These are phyloP conservation scores for Mobula birostris DNA, from an alignment of 2,113 vertebrate genomes.

Conservation along the genomic window DNA sequence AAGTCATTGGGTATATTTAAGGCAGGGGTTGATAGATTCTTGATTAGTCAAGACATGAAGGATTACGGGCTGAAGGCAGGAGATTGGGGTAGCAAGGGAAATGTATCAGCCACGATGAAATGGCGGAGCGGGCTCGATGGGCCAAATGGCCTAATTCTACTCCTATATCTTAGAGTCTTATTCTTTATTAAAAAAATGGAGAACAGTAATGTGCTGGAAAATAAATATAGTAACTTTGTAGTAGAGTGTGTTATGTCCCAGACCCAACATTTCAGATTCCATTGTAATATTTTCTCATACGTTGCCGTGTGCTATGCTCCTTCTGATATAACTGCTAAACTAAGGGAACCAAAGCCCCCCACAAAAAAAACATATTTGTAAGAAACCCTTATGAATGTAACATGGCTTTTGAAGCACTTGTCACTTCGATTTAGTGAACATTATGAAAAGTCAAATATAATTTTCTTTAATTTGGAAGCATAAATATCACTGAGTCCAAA, in stretches of 20 bases:
- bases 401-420: neutral
- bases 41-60: too few species aligned
- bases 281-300: neutral
- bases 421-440: neutral
- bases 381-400: neutral
- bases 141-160: too few species aligned
- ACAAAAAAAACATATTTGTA: neutral
- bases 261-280: neutral
- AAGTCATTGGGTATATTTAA: too few species aligned
- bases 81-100: too few species aligned
- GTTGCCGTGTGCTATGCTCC: neutral
- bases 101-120: too few species aligned
- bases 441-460: neutral
- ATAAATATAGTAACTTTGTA: neutral
- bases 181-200: too few species aligned
- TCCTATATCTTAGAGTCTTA: too few species aligned
- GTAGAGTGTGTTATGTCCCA: neutral
- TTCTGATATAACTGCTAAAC: neutral
- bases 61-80: too few species aligned
- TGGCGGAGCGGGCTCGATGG: too few species aligned
- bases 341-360: neutral
- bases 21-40: too few species aligned
- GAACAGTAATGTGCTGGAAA: neutral
- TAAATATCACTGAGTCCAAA: neutral
- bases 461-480: neutral